Conservation (phyloP, 37 sponge, comb jelly and placozoan species). For the Dysidea cf. avara region DNA sequence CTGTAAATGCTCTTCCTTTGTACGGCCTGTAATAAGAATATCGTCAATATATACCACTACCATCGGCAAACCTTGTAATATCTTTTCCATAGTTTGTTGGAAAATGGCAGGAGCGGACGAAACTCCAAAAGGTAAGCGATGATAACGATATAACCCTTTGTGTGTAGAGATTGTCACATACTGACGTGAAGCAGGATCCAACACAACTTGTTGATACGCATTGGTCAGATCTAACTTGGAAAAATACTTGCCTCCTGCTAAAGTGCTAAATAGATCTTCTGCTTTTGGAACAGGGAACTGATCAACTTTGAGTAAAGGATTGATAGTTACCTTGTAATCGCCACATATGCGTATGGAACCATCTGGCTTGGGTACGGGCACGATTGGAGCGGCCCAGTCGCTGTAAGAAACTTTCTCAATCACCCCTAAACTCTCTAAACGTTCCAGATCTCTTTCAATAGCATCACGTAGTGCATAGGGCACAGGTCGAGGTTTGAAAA, state of each 20-base stretch:
- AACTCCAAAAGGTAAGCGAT: too few relatives aligned
- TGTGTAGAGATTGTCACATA: too few relatives aligned
- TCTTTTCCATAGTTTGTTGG: too few relatives aligned
- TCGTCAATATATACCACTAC: too few relatives aligned
- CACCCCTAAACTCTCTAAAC: slow-evolving; percentile 19
- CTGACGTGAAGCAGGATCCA: too few relatives aligned
- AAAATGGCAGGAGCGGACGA: too few relatives aligned
- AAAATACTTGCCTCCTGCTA: slow-evolving; percentile 47
- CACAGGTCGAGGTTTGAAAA: slow-evolving; percentile 14
- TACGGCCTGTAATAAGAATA: too few relatives aligned
- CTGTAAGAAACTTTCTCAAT: slow-evolving; percentile 21
- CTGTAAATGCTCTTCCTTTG: too few relatives aligned
- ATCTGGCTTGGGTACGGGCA: too few relatives aligned
- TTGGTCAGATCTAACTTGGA: slow-evolving; percentile 46
- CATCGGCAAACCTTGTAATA: too few relatives aligned
- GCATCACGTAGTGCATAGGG: slow-evolving; percentile 6
- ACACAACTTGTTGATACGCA: slow-evolving; percentile 33
- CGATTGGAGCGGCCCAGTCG: slow-evolving; percentile 51
- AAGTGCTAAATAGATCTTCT: slow-evolving; percentile 30
- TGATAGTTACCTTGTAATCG: slow-evolving; percentile 53
- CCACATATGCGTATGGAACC: slow-evolving; percentile 36
- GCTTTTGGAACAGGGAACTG: slow-evolving; percentile 42
- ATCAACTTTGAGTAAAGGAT: slow-evolving; percentile 18
- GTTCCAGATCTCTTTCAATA: slow-evolving; percentile 1
- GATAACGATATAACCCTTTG: too few relatives aligned